Evolutionary conservation across 2,113 vertebrate genomes (phyloP), one percentile per base, ranked within the genome.

Genomic region (Cervus canadensis): DNA sequence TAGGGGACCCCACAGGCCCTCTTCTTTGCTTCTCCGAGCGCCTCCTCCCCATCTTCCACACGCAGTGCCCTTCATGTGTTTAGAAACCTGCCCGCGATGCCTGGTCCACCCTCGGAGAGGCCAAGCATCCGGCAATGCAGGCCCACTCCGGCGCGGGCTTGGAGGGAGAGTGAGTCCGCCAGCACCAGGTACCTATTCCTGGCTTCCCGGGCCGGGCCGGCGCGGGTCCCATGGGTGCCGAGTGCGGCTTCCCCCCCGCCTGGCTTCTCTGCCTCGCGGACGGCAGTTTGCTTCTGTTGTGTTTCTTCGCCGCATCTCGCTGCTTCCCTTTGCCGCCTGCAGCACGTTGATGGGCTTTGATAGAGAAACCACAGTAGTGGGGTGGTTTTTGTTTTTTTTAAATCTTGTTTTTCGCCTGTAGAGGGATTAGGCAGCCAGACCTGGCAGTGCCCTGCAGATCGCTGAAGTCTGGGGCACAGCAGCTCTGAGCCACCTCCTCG

Each of bases 231-330:
- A 5, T 40, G 81, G 36, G 83, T 12, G 78, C 17, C 7, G 2
- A 43, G 81, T 10, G 56, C 45, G 88, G 85, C 81, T 83, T 59
- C 87, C 19, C 15, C 12, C 45, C 4, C 40, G 56, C 62, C 25
- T 57, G 10, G 19, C 50, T 23, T 48, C 50, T 62, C 33, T 50
- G 92, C 81, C 82, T 19, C 26, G 59, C 64, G 7, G 87, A 74
- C 76, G 7, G 92, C 93, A 88, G 93, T 98, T 98, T 96, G 96
- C 96, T 98, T 98, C 97, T 87, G 30, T 89, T 94, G 98, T 94
- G 97, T 98, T 98, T 97, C 84, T 98, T 98, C 96, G 88, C 52
- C 95, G 87, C 52, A 76, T 79, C 87, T 96, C 81, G 71, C 97
- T 30, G 0, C 97, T 96, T 98, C 97, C 96, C 94, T 97, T 95